Evolutionary conservation across 1,140 invertebrate genomes (phyloP).

Genomic region (Penaeus vannamei): DNA sequence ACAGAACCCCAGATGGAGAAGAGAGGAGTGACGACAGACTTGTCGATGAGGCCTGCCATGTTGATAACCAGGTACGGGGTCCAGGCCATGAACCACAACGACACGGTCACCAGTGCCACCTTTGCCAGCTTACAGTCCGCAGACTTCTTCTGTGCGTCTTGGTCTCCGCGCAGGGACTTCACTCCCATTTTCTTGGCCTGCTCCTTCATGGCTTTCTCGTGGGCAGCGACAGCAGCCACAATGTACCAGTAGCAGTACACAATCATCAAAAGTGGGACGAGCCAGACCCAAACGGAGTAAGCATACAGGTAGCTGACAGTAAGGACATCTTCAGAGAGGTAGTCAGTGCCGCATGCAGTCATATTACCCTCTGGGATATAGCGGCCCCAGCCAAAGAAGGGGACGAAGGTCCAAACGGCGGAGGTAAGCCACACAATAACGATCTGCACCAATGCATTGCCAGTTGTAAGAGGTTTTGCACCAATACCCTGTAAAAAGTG

Average conservation of each 20-base stretch:
- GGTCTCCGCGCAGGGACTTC: constrained; percentile 69
- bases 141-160: constrained; percentile 60
- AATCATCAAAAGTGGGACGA: constrained; percentile 62
- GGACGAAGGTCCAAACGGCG: constrained; percentile 63
- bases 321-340: constrained; percentile 40
- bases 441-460: constrained; percentile 63
- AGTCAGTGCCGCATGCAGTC: constrained; percentile 58
- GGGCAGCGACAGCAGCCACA: constrained; percentile 72
- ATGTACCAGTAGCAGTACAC: constrained; percentile 73
- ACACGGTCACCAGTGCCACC: constrained; percentile 71
- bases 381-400: constrained; percentile 69
- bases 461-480: constrained; percentile 67
- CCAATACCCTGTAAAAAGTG: too few species aligned
- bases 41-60: constrained; percentile 59
- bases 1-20: neutral
- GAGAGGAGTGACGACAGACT: constrained; percentile 54
- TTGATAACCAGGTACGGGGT: constrained; percentile 70
- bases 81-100: constrained; percentile 48
- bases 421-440: constrained; percentile 68
- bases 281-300: constrained; percentile 58
- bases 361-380: constrained; percentile 65
- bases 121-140: constrained; percentile 70
- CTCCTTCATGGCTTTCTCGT: constrained; percentile 72
- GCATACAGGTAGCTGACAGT: constrained; percentile 60
- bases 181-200: constrained; percentile 69